Base-by-base conservation (phyloP, 2,113 vertebrate species). In the Zonotrichia leucophrys region DNA sequence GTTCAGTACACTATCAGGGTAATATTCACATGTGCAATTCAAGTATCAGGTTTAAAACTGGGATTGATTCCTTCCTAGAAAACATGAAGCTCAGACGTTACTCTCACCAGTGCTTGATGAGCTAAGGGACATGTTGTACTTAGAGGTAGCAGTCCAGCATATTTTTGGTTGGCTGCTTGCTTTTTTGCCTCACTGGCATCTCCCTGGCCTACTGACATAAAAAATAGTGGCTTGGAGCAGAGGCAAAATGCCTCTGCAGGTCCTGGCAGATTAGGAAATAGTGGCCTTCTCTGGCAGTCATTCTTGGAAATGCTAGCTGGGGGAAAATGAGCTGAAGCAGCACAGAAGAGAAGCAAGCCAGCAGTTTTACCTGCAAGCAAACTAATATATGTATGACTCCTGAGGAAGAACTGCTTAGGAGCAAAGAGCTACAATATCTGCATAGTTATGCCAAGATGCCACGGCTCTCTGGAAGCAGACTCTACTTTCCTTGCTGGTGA, bases 361-460 rank as follows among this genome's bases (percentile, higher is more conserved):
- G 18, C 37, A 66, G 62, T 52, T 88, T 83, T 59, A 83, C 68
- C 87, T 82, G 47, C 39, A 70, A 78, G 77, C 35, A 81, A 89
- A 49, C 37, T 25, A 33, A 37, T 14, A 3, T 1, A 27, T 15
- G n/a, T 15, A 23, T n/a, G n/a, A 60, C 22, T 68, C 22, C 37
- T 39, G 31, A 41, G 50, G 20, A 86, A 4, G 12, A 91, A 83
- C 12, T 66, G 15, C n/a, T 84, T 22, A 52, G 41, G 22, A 82
- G 46, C 22, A 49, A 87, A 93, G 69, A 49, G 22, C 66, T 82
- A 21, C 44, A 78, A 3, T 27, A 89, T 44, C 44, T 81, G 60
- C 58, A 78, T 2, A 68, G 53, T 24, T 66, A 79, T 37, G 41
- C n/a, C 78, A 89, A 79, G 62, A 58, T 19, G 13, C 44, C 25